Evolutionary conservation across 2,113 vertebrate species (phyloP), one percentile per base, ranked within the genome.

Genomic region (Psophia crepitans): DNA sequence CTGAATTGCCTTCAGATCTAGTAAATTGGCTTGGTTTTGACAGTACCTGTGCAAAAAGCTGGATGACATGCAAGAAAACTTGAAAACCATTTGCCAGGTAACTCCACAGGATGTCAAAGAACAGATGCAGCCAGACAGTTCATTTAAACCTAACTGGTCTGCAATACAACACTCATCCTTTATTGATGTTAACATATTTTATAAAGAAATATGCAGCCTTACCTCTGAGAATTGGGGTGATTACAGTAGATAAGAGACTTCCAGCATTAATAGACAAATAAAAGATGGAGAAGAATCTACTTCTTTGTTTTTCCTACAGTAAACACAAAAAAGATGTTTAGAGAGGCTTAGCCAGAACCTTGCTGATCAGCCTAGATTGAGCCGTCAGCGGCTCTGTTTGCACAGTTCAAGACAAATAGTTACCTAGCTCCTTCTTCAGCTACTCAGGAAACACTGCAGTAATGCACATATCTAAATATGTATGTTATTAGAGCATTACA

Each of bases 241-340:
- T 96, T 85, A 99, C 97, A 14, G 99, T 99, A 30, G 99, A 99
- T 21, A 99, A 60, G 48, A 99, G 98, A 97, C 99, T 99, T 90
- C 99, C 99, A 71, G 98, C 98, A 77, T 99, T 99, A 96, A 99
- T 99, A 85, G 99, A 98, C 92, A 99, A 94, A 92, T 99, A 99
- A 97, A 99, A 99, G 33, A 99, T 98, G 57, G 99, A 99, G 97
- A 99, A 99, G 97, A 99, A 99, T 5, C 97, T 98, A 79, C 97
- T 98, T 92, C 99, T 98, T 97, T 99, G 99, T 21, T 94, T 98
- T 54, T 99, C 98, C 99, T 99, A 95, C 21, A 97, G 82, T 43
- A 94, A 71, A 97, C 95, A 96, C 35, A 94, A 71, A 37, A 64
- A 65, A 87, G 14, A 23, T 68, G 4, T 82, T 95, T 79, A 76